Percentiles rank a stretch among this genome's conserved stretches.
phyloP scores from a whole-genome alignment of 1,140 invertebrate genomes.

The Scylla paramamosain region DNA sequence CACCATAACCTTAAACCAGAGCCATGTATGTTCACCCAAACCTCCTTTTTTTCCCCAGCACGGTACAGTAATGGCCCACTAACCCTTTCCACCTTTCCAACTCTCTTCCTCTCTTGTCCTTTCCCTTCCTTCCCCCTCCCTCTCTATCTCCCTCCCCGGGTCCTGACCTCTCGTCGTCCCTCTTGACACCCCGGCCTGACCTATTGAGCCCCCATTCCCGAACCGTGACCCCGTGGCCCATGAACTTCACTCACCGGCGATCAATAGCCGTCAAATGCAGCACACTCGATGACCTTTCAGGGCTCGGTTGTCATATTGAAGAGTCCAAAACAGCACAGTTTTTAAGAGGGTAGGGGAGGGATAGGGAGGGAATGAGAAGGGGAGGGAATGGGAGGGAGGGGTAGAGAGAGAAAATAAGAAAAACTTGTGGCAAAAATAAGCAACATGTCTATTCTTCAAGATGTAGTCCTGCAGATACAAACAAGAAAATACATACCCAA shows the following conservation, averaged over 20 bases:
- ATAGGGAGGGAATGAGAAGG: too few relatives aligned
- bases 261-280: not conserved
- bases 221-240: not conserved
- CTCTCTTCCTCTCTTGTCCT: conserved; percentile 1
- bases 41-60: too few relatives aligned
- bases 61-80: too few relatives aligned
- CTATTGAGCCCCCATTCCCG: not conserved
- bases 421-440: too few relatives aligned
- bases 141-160: not conserved
- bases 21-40: not conserved
- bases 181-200: not conserved
- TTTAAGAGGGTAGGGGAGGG: too few relatives aligned
- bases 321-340: not conserved
- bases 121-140: not conserved
- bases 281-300: not conserved
- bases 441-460: too few relatives aligned
- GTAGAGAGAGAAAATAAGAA: too few relatives aligned
- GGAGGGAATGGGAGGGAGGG: too few relatives aligned
- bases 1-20: too few relatives aligned
- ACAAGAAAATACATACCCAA: too few relatives aligned
- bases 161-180: not conserved
- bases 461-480: too few relatives aligned
- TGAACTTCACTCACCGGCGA: not conserved
- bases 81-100: too few relatives aligned
- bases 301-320: not conserved